Percentiles rank a stretch among this genome's conserved stretches.
phyloP scores from a whole-genome alignment of 2,888 invertebrate genomes.

The Nomada goodeniana region DNA sequence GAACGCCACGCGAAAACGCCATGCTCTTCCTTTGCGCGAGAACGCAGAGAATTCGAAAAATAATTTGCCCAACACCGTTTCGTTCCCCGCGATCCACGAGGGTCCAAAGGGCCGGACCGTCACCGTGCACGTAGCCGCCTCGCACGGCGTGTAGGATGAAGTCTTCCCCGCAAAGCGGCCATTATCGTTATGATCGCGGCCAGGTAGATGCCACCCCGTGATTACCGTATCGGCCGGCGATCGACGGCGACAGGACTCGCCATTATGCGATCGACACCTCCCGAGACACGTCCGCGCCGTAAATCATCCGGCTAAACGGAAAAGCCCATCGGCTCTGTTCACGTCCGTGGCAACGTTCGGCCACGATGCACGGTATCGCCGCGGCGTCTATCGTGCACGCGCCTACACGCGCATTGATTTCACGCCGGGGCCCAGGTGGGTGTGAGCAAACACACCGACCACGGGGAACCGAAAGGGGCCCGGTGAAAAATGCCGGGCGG shows the following conservation, averaged over 20 bases:
- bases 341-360: conserved; percentile 58
- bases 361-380: conserved; percentile 37
- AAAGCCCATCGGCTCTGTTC: conserved; percentile 74
- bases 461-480: neutral
- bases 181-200: conserved; percentile 81
- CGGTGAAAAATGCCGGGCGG: neutral
- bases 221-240: conserved; percentile 81
- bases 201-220: conserved; percentile 81
- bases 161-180: conserved; percentile 77
- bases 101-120: conserved; percentile 21
- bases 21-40: neutral
- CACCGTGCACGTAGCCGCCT: conserved; percentile 53
- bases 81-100: neutral
- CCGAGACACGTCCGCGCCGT: conserved; percentile 79
- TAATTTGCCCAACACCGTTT: neutral
- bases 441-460: conserved; percentile 45
- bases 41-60: neutral
- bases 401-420: conserved; percentile 58
- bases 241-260: conserved; percentile 79
- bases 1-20: neutral
- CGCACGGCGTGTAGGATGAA: conserved; percentile 74
- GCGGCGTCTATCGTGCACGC: conserved; percentile 43
- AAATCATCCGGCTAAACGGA: conserved; percentile 78
- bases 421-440: conserved; percentile 45
- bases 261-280: conserved; percentile 83